Evolutionary conservation across 2,797 vertebrate species (phyloP), one percentile per base, ranked within the genome.

Genomic region (Notolepis coatsorum): DNA sequence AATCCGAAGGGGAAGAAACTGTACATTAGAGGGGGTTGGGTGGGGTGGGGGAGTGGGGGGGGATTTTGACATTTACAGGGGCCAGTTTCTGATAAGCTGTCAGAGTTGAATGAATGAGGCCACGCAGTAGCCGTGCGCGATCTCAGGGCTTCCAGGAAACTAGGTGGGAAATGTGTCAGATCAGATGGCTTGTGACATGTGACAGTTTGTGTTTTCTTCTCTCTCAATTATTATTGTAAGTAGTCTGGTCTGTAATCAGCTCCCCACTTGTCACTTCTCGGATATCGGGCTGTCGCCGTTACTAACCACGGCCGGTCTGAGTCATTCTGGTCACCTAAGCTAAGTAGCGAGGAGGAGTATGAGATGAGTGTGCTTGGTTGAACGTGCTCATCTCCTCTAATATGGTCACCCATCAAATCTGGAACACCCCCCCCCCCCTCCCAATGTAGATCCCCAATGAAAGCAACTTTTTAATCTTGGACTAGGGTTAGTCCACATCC

Each of bases 211-310:
- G 5, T 20, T 51, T 13, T 37, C 35, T 37, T n/a, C n/a, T n/a
- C n/a, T n/a, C n/a, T n/a, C n/a, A n/a, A n/a, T n/a, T n/a, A n/a
- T n/a, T n/a, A n/a, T n/a, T 18, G 0, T 55, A 56, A 56, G 39
- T 61, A 70, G 8, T 23, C 67, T 69, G 61, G 50, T 53, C 58
- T 30, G 3, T 66, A 31, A 2, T 2, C 3, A 4, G 42, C 4
- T 6, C 33, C 13, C 35, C 33, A 50, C 62, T 21, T 0, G 38
- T 50, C 31, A 25, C 5, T 89, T 82, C 85, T 79, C 65, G 64
- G 68, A 83, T 76, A 39, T 75, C 1, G 58, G 17, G n/a, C 31
- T 43, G 41, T 0, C 27, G 21, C 24, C 35, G 21, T 45, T 17
- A 9, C 38, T 18, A 18, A 65, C 64, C 67, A 68, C 13, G 0